Percentiles rank a stretch among this genome's conserved stretches.
phyloP scores from a whole-genome alignment of 2,888 invertebrate species.

The Cosmia pyralina region DNA sequence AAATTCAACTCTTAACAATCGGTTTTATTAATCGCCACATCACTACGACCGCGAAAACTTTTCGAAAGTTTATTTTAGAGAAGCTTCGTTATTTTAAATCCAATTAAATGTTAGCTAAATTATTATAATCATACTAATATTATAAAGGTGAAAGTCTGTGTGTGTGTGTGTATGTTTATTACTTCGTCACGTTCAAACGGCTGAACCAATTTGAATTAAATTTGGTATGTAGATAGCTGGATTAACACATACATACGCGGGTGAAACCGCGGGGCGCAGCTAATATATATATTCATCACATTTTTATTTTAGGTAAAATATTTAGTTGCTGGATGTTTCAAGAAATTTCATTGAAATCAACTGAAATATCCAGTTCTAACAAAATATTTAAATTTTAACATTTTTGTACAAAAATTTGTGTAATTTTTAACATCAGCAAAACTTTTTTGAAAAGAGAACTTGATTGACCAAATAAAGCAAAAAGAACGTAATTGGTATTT shows the following conservation, averaged over 20 bases:
- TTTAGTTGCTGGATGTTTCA: not conserved
- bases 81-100: not conserved
- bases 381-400: not conserved
- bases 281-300: too few species aligned
- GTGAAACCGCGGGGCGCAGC: too few species aligned
- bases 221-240: too few species aligned
- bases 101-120: constrained; percentile 21
- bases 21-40: constrained; percentile 34
- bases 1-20: not conserved
- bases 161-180: too few species aligned
- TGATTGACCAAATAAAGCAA: not conserved
- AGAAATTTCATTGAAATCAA: not conserved
- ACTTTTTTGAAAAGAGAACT: not conserved
- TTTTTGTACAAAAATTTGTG: not conserved
- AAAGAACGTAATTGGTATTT: not conserved
- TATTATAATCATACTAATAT: too few species aligned
- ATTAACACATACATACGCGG: too few species aligned
- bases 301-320: not conserved
- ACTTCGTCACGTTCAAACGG: too few species aligned
- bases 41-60: constrained; percentile 29
- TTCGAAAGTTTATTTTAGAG: constrained; percentile 19
- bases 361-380: too few species aligned
- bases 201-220: too few species aligned
- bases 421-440: not conserved
- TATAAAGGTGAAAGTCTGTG: too few species aligned